Conservation (phyloP, 2,888 invertebrate species). For the Eilema depressum region DNA sequence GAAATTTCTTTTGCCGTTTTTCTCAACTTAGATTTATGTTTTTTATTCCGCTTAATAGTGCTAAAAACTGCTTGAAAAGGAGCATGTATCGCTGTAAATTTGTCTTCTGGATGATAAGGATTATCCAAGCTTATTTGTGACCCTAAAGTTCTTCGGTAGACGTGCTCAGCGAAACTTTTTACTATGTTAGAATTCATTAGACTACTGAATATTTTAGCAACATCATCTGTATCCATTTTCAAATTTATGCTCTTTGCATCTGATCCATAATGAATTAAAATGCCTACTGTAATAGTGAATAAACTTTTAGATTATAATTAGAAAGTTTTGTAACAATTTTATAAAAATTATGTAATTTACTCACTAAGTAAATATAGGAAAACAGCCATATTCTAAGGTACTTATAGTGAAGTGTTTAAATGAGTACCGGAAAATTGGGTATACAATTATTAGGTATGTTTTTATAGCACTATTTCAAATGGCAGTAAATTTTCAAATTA, state of each 20-base stretch:
- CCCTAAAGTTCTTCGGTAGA: slow-evolving; percentile 36
- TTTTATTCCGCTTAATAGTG: slow-evolving; percentile 7
- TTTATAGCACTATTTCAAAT: not conserved
- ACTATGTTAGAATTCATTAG: slow-evolving; percentile 43
- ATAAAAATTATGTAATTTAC: slow-evolving; percentile 18
- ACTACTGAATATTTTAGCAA: slow-evolving; percentile 46
- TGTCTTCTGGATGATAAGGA: slow-evolving; percentile 70
- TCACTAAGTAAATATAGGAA: slow-evolving; percentile 29
- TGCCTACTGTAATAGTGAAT: not conserved
- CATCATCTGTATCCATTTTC: slow-evolving; percentile 55
- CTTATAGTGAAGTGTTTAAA: not conserved
- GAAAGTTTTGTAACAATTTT: not conserved
- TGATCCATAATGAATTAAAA: not conserved
- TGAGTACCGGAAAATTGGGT: not conserved
- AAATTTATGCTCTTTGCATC: slow-evolving; percentile 54
- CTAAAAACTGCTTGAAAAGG: slow-evolving; percentile 4
- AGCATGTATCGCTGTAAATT: slow-evolving; percentile 23
- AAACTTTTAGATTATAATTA: not conserved
- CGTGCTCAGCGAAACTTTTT: slow-evolving; percentile 44
- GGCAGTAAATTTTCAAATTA: not conserved
- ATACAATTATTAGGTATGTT: not conserved
- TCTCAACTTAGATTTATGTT: not conserved
- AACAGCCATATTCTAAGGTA: slow-evolving; percentile 26
- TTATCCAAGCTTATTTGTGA: slow-evolving; percentile 50
- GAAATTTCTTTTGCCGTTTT: not conserved